A percentile compares a stretch with the other conserved stretches of the same genome.
Evolutionary conservation across 30 jellyfish, hydroid and myxozoan genomes (phyloP).

Genomic region (Hydractinia symbiolongicarpus): DNA sequence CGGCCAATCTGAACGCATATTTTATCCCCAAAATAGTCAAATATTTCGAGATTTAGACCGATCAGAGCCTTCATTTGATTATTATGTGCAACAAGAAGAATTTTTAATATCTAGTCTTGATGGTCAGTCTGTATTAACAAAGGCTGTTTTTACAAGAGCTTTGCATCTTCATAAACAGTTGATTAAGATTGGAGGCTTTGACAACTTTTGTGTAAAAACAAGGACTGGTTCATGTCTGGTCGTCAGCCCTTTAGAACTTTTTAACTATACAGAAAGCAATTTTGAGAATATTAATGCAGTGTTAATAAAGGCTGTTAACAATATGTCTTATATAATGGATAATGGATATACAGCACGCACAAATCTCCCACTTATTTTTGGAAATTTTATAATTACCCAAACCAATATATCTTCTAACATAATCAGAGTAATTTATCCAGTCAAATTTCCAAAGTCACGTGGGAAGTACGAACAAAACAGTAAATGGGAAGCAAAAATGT

Average conservation of each 20-base stretch:
- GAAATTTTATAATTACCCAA: conserved; percentile 10
- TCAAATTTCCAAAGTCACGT: conserved; percentile 54
- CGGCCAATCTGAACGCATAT: conserved; percentile 53
- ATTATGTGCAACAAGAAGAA: conserved; percentile 63
- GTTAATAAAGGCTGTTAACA: conserved; percentile 32
- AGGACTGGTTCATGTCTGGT: conserved; percentile 18
- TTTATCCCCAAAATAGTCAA: conserved; percentile 77
- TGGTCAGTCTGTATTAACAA: conserved; percentile 28
- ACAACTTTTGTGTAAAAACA: conserved; percentile 41
- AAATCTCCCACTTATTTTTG: conserved; percentile 69
- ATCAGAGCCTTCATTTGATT: conserved; percentile 45
- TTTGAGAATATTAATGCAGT: conserved; percentile 17
- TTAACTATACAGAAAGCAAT: conserved; percentile 26
- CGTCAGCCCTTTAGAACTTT: conserved; percentile 44
- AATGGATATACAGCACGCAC: conserved; percentile 47
- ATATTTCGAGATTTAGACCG: conserved; percentile 55
- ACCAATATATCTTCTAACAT: conserved; percentile 25
- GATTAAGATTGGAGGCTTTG: conserved; percentile 23
- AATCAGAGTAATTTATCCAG: conserved; percentile 46
- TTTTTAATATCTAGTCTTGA: conserved; percentile 28
- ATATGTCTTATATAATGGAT: conserved; percentile 36
- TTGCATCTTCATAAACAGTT: conserved; percentile 38
- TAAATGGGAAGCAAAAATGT: conserved; percentile 54
- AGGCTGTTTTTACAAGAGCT: conserved; percentile 38
- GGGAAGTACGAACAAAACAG: conserved; percentile 32